Conservation (phyloP, 2,797 vertebrate species). For the Scarus forsteni region DNA sequence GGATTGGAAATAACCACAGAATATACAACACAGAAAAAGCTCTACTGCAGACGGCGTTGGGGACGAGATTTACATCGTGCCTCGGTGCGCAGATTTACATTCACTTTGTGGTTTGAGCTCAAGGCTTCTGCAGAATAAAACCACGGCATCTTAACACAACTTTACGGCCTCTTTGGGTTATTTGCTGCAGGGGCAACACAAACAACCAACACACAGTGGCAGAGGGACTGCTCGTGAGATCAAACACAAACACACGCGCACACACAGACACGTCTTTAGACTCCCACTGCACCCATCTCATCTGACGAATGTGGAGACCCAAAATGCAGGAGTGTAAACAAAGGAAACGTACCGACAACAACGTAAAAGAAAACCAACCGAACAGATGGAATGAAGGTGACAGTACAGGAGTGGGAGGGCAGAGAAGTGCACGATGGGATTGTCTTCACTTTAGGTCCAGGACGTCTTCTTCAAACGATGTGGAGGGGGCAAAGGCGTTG, state of each 20-base stretch:
- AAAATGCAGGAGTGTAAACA: conserved; percentile 35
- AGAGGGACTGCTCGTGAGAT: conserved; percentile 55
- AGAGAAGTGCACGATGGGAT: conserved; percentile 76
- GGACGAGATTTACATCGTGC: conserved; percentile 50
- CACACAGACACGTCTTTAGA: conserved; percentile 49
- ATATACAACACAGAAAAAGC: conserved; percentile 79
- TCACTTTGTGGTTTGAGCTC: conserved; percentile 64
- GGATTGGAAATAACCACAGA: conserved; percentile 74
- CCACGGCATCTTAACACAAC: conserved; percentile 37
- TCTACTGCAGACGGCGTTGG: conserved; percentile 42
- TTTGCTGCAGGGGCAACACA: conserved; percentile 56
- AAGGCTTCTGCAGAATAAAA: conserved; percentile 46
- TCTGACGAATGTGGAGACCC: conserved; percentile 34
- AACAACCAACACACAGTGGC: conserved; percentile 54
- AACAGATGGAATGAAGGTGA: conserved; percentile 47
- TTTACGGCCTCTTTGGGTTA: conserved; percentile 66
- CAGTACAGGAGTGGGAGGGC: conserved; percentile 47
- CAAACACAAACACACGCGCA: conserved; percentile 54
- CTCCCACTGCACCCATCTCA: conserved; percentile 53
- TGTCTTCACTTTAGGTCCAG: conserved; percentile 95
- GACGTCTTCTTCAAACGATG: conserved; percentile 92
- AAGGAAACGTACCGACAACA: conserved; percentile 23
- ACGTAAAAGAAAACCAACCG: conserved; percentile 49
- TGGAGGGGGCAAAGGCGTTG: conserved; percentile 84
- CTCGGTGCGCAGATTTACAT: conserved; percentile 70